These are phyloP conservation scores for Corvus cornix DNA, from an alignment of 2,113 vertebrate species.

Conservation along the genomic window DNA sequence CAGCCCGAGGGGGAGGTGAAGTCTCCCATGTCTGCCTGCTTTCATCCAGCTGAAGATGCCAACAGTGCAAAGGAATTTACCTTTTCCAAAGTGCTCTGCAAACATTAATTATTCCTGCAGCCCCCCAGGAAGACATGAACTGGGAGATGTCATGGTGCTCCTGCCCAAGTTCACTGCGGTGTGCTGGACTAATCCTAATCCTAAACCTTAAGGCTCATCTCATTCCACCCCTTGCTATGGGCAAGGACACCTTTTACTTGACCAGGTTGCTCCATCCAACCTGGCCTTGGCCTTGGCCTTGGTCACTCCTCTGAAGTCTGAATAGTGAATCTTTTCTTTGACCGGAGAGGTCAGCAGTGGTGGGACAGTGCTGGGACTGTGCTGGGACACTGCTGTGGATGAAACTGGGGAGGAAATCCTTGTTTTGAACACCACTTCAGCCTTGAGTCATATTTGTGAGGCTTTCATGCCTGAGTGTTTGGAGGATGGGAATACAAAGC, in stretches of 20 bases:
- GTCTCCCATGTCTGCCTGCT: not conserved
- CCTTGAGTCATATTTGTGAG: rapidly evolving
- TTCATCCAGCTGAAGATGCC: not conserved
- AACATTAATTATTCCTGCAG: not conserved
- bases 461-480: not conserved
- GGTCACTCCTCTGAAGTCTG: not conserved
- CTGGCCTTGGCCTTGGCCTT: not conserved
- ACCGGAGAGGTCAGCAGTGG: not conserved
- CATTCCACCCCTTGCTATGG: not conserved
- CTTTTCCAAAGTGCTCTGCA: not conserved
- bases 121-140: rapidly evolving
- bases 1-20: not conserved
- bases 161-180: rapidly evolving
- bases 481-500: not conserved
- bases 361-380: not conserved
- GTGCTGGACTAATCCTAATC: not conserved
- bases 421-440: not conserved
- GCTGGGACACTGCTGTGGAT: rapidly evolving
- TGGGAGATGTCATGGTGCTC: rapidly evolving
- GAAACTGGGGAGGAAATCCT: not conserved
- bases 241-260: not conserved
- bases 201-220: not conserved
- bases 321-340: not conserved
- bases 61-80: rapidly evolving
- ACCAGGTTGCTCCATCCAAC: not conserved